Percentiles rank a stretch among this genome's conserved stretches.
Evolutionary conservation across 2,888 invertebrate species (phyloP).

Genomic region (Lumbricus terrestris): DNA sequence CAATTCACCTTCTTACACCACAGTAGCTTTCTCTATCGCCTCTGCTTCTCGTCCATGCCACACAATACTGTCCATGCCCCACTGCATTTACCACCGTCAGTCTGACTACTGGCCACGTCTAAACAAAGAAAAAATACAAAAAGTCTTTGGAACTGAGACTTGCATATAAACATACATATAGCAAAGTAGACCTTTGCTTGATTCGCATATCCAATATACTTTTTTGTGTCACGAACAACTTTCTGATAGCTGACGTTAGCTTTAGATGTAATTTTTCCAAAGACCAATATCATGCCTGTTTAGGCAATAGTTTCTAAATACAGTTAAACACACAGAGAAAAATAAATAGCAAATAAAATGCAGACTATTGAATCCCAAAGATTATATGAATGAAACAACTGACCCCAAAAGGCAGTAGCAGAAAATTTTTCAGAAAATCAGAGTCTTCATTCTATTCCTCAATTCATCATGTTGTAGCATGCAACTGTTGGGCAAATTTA

Average conservation of each 20-base stretch:
- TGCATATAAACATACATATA: neutral
- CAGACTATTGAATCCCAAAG: neutral
- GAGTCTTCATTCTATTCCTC: neutral
- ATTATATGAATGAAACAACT: neutral
- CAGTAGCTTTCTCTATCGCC: too few species aligned
- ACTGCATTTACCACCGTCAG: too few species aligned
- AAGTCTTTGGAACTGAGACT: neutral
- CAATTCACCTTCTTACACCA: too few species aligned
- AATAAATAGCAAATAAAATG: neutral
- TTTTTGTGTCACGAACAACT: conserved; percentile 91
- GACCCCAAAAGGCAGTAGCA: neutral
- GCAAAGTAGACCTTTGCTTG: conserved; percentile 47
- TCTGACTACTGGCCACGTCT: neutral
- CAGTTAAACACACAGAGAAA: neutral
- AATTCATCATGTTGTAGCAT: neutral
- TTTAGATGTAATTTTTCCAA: conserved; percentile 95
- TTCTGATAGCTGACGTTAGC: conserved; percentile 93
- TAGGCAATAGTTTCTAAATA: conserved; percentile 75
- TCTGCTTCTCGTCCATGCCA: too few species aligned
- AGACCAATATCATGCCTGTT: conserved; percentile 96
- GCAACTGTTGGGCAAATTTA: neutral
- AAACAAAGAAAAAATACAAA: neutral
- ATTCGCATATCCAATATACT: conserved; percentile 90
- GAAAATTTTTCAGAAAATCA: neutral
- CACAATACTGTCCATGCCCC: too few species aligned